Conservation (phyloP, 1,140 invertebrate species). For the Danaus plexippus region DNA sequence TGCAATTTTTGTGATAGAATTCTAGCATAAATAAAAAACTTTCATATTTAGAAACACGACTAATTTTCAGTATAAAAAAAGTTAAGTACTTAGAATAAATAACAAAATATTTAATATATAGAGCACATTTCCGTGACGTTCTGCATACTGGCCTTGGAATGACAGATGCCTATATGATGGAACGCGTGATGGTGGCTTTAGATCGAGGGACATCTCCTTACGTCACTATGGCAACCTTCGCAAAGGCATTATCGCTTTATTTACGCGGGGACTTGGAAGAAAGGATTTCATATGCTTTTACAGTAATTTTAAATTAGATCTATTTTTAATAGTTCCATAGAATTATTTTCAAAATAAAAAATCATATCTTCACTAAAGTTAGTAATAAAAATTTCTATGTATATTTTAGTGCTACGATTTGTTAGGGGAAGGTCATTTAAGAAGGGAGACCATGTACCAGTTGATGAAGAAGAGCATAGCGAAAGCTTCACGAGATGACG, state of each 20-base stretch:
- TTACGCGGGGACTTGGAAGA: constrained; percentile 78
- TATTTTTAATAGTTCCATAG: background rate
- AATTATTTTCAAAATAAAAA: background rate
- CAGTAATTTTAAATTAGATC: constrained; percentile 51
- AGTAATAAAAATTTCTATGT: constrained; percentile 5
- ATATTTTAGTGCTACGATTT: constrained; percentile 78
- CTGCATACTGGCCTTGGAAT: constrained; percentile 80
- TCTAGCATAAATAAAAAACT: no score
- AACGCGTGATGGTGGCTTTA: constrained; percentile 73
- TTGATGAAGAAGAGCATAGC: constrained; percentile 79
- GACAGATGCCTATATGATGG: constrained; percentile 80
- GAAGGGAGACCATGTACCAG: constrained; percentile 81
- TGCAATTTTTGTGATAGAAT: no score
- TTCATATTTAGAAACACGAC: no score
- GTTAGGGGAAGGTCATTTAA: constrained; percentile 76
- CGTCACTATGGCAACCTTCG: constrained; percentile 77
- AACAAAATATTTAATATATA: constrained; percentile 12
- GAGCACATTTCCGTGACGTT: constrained; percentile 77
- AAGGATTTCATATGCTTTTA: constrained; percentile 77
- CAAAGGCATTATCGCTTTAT: constrained; percentile 77
- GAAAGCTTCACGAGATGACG: constrained; percentile 75
- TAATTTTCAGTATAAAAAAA: no score
- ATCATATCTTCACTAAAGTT: background rate
- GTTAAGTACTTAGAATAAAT: no score
- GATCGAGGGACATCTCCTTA: constrained; percentile 74